phyloP scores from a whole-genome alignment of 53 echinoderm and acorn worm species.

The Stichopus horrens region DNA sequence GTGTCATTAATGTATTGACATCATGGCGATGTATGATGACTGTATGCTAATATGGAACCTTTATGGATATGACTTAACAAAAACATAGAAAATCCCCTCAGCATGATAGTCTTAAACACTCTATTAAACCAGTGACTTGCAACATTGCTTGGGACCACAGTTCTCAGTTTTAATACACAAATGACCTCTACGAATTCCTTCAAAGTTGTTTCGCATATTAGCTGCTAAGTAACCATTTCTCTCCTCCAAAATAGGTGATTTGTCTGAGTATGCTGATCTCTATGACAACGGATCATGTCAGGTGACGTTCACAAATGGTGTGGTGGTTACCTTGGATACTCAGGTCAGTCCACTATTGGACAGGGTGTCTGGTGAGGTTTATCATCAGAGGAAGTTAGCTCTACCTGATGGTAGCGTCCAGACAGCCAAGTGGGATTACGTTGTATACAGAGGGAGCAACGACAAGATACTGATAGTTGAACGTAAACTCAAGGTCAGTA shows the following conservation, averaged over 20 bases:
- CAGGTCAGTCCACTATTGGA: conserved; percentile 77
- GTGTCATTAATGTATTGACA: no score
- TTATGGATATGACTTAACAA: no score
- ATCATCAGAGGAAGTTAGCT: conserved; percentile 75
- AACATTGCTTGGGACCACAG: no score
- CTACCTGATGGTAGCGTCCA: conserved; percentile 81
- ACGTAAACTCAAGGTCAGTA: conserved; percentile 76
- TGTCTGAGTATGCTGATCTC: conserved; percentile 32
- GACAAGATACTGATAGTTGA: conserved; percentile 81
- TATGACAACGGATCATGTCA: conserved; percentile 45
- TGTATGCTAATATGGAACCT: no score
- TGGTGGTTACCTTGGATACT: conserved; percentile 61
- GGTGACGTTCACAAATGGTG: conserved; percentile 76
- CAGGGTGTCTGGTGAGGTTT: conserved; percentile 65
- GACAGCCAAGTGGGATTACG: conserved; percentile 89
- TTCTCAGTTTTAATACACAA: no score
- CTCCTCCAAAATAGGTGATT: conserved; percentile 11
- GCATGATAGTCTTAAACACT: no score
- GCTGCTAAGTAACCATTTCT: neutral
- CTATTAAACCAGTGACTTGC: no score
- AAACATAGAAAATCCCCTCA: no score
- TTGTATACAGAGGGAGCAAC: conserved; percentile 72
- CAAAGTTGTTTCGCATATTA: no score
- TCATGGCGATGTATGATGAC: no score
- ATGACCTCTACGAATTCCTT: no score